These are phyloP conservation scores for Mesorhabditis spiculigera DNA, from an alignment of 2,888 invertebrate species.

Conservation along the genomic window DNA sequence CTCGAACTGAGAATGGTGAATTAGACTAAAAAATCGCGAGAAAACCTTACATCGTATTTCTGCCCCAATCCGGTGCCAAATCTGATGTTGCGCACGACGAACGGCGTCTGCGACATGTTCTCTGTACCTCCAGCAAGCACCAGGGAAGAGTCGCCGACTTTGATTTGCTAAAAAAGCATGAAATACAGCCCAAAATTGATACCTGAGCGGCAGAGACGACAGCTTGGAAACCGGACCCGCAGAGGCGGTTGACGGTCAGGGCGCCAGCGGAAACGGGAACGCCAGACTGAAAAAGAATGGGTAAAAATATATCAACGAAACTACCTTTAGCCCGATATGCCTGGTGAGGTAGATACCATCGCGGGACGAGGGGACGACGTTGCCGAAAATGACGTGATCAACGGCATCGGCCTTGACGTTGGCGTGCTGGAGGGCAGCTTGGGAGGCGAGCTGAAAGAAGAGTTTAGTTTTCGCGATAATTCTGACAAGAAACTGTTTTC, in stretches of 20 bases:
- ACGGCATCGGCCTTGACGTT: conserved; percentile 79
- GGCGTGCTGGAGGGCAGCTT: conserved; percentile 67
- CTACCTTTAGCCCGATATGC: conserved; percentile 72
- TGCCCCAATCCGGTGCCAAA: conserved; percentile 83
- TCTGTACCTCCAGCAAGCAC: conserved; percentile 69
- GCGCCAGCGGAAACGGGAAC: conserved; percentile 82
- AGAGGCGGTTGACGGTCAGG: conserved; percentile 83
- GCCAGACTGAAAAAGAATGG: conserved; percentile 74
- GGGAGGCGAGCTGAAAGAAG: conserved; percentile 50
- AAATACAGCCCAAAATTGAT: neutral
- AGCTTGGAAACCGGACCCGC: conserved; percentile 95
- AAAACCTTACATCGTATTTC: conserved; percentile 60
- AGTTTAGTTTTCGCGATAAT: neutral
- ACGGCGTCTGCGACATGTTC: conserved; percentile 84
- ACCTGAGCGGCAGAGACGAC: conserved; percentile 65
- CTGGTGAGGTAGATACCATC: conserved; percentile 84
- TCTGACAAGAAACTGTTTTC: too few species aligned
- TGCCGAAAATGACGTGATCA: conserved; percentile 82
- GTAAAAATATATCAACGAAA: conserved; percentile 28
- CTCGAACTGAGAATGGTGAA: conserved; percentile 67
- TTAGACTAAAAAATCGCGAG: neutral
- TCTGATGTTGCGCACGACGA: conserved; percentile 76
- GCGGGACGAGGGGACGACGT: conserved; percentile 69
- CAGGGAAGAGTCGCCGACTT: conserved; percentile 34
- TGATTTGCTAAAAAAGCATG: conserved; percentile 27